These are phyloP conservation scores for Ispidina lecontei DNA, from an alignment of 2,797 vertebrate species.

Conservation along the genomic window DNA sequence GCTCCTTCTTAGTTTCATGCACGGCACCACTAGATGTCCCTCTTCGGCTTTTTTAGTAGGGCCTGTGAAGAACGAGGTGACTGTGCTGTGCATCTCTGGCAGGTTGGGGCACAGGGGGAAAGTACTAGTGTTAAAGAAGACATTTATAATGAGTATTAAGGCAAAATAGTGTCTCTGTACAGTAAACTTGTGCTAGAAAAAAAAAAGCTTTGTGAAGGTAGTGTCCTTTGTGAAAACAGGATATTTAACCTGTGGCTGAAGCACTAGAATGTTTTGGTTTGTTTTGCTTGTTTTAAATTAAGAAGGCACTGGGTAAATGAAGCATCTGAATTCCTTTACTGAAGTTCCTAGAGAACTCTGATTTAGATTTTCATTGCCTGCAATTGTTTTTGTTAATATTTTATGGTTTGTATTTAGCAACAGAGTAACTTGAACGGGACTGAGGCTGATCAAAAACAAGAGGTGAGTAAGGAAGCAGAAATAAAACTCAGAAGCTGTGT, in stretches of 20 bases:
- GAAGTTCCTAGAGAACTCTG: background rate
- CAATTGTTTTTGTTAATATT: background rate
- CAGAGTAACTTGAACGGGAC: background rate
- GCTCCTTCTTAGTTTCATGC: background rate
- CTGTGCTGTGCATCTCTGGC: background rate
- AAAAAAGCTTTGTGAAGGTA: background rate
- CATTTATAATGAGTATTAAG: background rate
- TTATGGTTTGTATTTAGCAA: background rate
- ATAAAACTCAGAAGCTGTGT: background rate
- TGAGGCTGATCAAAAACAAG: background rate
- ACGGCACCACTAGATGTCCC: constrained; percentile 80
- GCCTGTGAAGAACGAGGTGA: background rate
- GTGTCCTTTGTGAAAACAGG: background rate
- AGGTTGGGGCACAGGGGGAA: background rate
- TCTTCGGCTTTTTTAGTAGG: constrained; percentile 79
- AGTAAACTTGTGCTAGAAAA: background rate
- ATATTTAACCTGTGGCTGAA: background rate
- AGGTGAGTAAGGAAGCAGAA: background rate
- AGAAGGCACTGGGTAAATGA: background rate
- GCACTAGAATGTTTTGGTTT: background rate
- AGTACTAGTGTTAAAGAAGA: constrained; percentile 19
- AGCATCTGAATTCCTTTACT: background rate
- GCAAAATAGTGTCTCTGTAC: background rate
- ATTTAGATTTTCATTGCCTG: background rate
- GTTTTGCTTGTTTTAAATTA: background rate